Percentiles rank a stretch among this genome's conserved stretches.
Conservation (phyloP, 2,888 invertebrate genomes). For the Chrysolina oricalcia region DNA sequence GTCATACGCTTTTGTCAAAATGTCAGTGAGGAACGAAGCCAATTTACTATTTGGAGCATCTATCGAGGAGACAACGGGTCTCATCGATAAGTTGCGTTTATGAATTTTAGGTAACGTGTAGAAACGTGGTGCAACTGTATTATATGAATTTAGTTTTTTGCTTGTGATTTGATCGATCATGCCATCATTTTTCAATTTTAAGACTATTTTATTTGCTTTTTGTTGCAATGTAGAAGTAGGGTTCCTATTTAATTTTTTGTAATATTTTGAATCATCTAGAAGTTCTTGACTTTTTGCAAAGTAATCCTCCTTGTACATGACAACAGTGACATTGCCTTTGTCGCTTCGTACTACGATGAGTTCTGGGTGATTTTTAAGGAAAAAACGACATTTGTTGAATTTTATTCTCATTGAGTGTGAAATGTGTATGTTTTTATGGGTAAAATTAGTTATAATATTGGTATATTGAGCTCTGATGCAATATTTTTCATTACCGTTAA, state of each 20-base stretch:
- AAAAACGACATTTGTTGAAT: conserved; percentile 2
- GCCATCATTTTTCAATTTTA: background rate
- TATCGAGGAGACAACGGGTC: background rate
- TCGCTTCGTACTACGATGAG: no score
- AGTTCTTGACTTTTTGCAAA: no score
- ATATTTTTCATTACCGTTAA: no score
- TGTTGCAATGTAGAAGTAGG: background rate
- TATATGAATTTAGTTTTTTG: background rate
- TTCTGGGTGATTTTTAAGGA: background rate
- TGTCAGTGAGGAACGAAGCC: background rate
- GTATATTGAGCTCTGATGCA: no score
- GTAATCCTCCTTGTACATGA: no score
- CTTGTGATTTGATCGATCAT: background rate
- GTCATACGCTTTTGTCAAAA: no score
- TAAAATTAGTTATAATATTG: background rate
- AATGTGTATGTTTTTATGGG: background rate
- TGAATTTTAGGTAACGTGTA: background rate
- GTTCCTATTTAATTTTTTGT: no score
- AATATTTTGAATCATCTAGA: no score
- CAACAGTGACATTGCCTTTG: no score
- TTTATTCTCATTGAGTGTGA: background rate
- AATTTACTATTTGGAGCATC: background rate
- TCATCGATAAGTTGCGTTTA: background rate
- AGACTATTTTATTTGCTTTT: background rate
- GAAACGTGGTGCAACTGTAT: background rate